A percentile compares a stretch with the other conserved stretches of the same genome.
Evolutionary conservation across 2,888 invertebrate genomes (phyloP).

Genomic region (Endomychus coccineus): DNA sequence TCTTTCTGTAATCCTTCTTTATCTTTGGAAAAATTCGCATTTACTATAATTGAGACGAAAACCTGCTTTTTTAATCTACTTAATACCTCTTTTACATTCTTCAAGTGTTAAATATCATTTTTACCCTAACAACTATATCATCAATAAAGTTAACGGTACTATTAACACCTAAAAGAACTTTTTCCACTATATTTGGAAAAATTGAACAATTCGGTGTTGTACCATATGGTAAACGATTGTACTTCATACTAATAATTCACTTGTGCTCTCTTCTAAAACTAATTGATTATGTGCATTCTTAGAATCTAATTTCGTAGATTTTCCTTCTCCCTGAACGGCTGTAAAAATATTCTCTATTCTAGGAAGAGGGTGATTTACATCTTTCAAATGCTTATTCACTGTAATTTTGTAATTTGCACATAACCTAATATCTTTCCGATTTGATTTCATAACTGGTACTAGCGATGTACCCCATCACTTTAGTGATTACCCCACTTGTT

Average conservation of each 20-base stretch:
- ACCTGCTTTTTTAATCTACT: conserved; percentile 18
- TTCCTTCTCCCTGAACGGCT: conserved; percentile 16
- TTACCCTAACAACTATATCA: conserved; percentile 20
- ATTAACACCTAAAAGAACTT: conserved; percentile 18
- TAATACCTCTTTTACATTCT: conserved; percentile 18
- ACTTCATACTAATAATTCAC: conserved; percentile 18
- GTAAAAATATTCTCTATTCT: conserved; percentile 13
- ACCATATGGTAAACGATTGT: conserved; percentile 36
- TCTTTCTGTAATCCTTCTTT: conserved; percentile 23
- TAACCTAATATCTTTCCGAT: conserved; percentile 3
- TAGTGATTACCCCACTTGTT: no score
- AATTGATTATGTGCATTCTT: conserved; percentile 18
- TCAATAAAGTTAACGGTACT: conserved; percentile 20
- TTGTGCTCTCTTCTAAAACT: conserved; percentile 15
- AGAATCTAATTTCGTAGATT: conserved; percentile 19
- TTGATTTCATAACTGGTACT: conserved; percentile 1
- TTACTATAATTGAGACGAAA: conserved; percentile 20
- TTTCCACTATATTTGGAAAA: conserved; percentile 32
- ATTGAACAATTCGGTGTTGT: conserved; percentile 36
- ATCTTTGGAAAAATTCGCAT: conserved; percentile 25
- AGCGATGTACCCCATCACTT: conserved; percentile 3
- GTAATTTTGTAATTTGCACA: conserved; percentile 6
- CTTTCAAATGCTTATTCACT: conserved; percentile 2
- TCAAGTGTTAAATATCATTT: conserved; percentile 6
- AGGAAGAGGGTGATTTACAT: conserved; percentile 8